Percentiles rank a stretch among this genome's conserved stretches.
phyloP scores from a whole-genome alignment of 2,113 vertebrate species.

The Chunga burmeisteri region DNA sequence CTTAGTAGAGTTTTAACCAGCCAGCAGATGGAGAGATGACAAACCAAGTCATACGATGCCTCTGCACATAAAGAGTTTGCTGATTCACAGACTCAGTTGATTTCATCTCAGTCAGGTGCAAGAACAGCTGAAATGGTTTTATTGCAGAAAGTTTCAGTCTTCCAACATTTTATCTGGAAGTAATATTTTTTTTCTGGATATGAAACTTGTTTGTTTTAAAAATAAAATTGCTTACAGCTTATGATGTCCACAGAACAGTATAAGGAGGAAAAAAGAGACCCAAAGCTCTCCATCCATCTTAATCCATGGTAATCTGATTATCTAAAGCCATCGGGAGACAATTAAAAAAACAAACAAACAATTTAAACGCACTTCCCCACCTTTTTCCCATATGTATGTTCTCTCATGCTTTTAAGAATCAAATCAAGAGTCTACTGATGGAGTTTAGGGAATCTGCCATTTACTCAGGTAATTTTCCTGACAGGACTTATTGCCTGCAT shows the following conservation, averaged over 20 bases:
- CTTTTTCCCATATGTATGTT: not conserved
- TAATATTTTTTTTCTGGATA: not conserved
- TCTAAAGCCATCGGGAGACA: not conserved
- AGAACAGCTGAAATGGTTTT: constrained; percentile 16
- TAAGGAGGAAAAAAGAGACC: not conserved
- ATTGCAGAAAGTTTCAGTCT: not conserved
- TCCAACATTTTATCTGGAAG: not conserved
- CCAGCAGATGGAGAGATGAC: constrained; percentile 2
- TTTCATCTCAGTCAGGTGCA: not conserved
- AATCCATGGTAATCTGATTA: not conserved
- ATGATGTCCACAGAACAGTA: not conserved
- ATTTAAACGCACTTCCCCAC: not conserved
- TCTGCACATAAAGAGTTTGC: not conserved
- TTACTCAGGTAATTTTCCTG: not conserved
- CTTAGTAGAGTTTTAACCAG: not conserved
- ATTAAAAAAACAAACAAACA: not conserved
- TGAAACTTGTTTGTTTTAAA: not conserved
- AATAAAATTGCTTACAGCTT: not conserved
- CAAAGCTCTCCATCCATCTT: not conserved
- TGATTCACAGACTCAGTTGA: not conserved
- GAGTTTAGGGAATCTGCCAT: not conserved
- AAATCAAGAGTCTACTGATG: not conserved
- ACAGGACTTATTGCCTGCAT: not conserved
- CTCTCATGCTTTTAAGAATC: not conserved
- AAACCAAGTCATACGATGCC: not conserved